Conservation (phyloP, 2,113 vertebrate genomes). For the Megatriorchis doriae region DNA sequence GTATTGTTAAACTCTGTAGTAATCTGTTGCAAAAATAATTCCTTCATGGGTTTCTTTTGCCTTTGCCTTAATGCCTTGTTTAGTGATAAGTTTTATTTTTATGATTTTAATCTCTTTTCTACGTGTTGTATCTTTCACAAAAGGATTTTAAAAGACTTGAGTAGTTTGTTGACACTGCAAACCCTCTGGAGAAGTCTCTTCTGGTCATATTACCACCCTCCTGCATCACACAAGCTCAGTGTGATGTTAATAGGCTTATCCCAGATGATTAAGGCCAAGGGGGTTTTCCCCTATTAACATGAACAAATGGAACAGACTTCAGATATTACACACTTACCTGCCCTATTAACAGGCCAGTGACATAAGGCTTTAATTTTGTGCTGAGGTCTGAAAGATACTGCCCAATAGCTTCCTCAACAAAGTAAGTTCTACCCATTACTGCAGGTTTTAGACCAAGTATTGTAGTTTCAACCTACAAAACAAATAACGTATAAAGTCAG, state of each 20-base stretch:
- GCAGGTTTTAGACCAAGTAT: not conserved
- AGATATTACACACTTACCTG: slow-evolving; percentile 75
- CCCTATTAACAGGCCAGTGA: slow-evolving; percentile 88
- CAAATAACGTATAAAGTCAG: not conserved
- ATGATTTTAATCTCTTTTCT: not conserved
- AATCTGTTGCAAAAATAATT: not conserved
- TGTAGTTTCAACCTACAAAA: not conserved
- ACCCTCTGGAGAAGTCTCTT: not conserved
- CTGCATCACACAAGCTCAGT: not conserved
- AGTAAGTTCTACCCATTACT: slow-evolving; percentile 78
- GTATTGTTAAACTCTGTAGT: not conserved
- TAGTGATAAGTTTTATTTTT: not conserved
- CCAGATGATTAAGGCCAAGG: not conserved
- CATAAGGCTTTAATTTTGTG: slow-evolving; percentile 39
- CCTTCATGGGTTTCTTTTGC: not conserved
- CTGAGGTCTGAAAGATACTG: slow-evolving; percentile 73
- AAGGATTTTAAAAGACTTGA: not conserved
- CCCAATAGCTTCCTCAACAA: slow-evolving; percentile 74
- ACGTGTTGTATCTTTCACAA: not conserved
- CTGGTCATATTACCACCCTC: not conserved
- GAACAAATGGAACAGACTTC: not conserved
- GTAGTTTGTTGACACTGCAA: not conserved
- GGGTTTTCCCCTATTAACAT: not conserved
- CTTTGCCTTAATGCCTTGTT: not conserved
- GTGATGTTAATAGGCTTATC: not conserved